A percentile compares a stretch with the other conserved stretches of the same genome.
These are phyloP conservation scores for Liodrosophila aerea DNA, from an alignment of 2,888 invertebrate genomes.

Conservation along the genomic window DNA sequence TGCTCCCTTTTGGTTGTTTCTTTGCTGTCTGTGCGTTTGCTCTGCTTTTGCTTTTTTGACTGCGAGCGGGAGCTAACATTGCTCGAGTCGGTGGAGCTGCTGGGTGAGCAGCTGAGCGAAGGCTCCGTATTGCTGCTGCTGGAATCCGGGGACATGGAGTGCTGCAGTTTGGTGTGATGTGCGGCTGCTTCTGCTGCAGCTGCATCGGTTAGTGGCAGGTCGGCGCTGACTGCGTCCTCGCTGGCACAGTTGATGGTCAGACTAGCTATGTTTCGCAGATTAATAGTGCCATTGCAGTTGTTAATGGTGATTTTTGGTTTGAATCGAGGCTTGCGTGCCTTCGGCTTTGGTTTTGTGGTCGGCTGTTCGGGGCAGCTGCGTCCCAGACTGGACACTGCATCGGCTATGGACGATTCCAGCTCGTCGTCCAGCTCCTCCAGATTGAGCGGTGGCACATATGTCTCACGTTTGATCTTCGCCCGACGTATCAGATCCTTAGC, in stretches of 20 bases:
- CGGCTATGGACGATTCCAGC: constrained; percentile 78
- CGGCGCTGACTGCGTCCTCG: constrained; percentile 75
- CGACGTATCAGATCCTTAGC: constrained; percentile 81
- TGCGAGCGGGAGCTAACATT: constrained; percentile 77
- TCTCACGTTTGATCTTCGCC: constrained; percentile 68
- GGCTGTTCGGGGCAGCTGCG: constrained; percentile 53
- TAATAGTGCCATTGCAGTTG: constrained; percentile 82
- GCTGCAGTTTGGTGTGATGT: constrained; percentile 27
- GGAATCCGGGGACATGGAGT: constrained; percentile 23
- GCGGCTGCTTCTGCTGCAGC: constrained; percentile 13
- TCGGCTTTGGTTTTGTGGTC: constrained; percentile 43
- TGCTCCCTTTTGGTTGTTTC: constrained; percentile 6
- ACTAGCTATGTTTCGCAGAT: constrained; percentile 81
- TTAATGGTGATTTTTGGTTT: constrained; percentile 82
- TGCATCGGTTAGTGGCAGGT: constrained; percentile 58
- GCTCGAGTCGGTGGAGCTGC: constrained; percentile 74
- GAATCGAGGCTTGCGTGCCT: constrained; percentile 69
- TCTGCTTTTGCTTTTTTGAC: constrained; percentile 69
- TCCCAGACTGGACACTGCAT: constrained; percentile 75
- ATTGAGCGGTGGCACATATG: constrained; percentile 74
- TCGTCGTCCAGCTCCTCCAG: constrained; percentile 79
- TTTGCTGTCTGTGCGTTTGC: constrained; percentile 2
- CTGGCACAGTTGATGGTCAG: constrained; percentile 81
- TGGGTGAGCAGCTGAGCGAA: constrained; percentile 49
- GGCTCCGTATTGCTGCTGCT: constrained; percentile 33